Base-by-base conservation (phyloP, 1,140 invertebrate genomes). In the Drosophila teissieri region DNA sequence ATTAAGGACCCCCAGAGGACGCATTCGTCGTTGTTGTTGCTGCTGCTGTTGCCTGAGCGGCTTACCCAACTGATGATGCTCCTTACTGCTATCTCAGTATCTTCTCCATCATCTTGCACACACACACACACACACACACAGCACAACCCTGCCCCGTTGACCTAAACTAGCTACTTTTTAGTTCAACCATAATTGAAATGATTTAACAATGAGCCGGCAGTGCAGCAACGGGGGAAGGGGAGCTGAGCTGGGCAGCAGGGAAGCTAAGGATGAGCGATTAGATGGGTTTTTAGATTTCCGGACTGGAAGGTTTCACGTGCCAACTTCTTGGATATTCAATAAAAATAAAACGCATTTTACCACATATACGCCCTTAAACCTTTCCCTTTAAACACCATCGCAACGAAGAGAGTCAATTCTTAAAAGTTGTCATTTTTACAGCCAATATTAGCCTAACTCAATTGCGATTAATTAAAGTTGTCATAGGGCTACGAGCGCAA, bases 381-480 rank as follows among this genome's bases (percentile, higher is more conserved):
- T 4, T 4, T 24, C 24, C 0, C 4, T 31, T 1, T 1, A 31
- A 31, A 31, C 24, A 24, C 24, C 4, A 24, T 24, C 4, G 24
- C 24, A 24, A 24, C 0, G 24, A 4, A 24, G 24, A 24, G 4
- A 31, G 31, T 7, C 8, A 31, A 31, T 31, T 31, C 2, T 10
- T 10, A 14, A 4, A 27, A 45, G 31, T 34, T 5, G n/a, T 1
- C 6, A 12, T 27, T 12, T 8, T 45, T 6, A 4, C 12, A 17
- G 10, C 19, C 22, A 67, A 45, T 67, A 36, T 46, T 22, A 39
- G 46, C 52, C 24, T 46, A 75, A 63, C 68, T 64, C 52, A 56
- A 75, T 75, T 75, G 72, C 53, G 37, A 58, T 75, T 76, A 58
- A 76, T 76, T 67, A 76, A 76, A 76, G 63, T 46, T 76, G 67